phyloP scores from a whole-genome alignment of 53 echinoderm and acorn worm genomes.

The Actinopyga echinites region DNA sequence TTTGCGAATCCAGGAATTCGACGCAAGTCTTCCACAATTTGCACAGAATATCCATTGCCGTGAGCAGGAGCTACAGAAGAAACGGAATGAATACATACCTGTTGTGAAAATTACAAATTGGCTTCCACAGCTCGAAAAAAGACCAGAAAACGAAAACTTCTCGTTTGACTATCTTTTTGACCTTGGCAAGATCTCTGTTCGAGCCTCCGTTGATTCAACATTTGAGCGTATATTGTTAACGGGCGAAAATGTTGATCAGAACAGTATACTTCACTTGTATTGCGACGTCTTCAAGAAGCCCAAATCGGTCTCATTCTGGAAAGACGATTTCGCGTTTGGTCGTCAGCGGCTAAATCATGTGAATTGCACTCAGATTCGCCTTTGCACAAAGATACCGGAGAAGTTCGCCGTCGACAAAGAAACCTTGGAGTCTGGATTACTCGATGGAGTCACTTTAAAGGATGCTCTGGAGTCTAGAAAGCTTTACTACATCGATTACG shows the following conservation, averaged over 20 bases:
- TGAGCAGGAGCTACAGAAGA: conserved; percentile 57
- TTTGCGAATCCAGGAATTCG: conserved; percentile 55
- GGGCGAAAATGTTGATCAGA: neutral
- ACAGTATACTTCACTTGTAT: neutral
- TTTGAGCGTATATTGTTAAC: neutral
- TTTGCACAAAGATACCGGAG: neutral
- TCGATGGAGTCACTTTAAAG: conserved; percentile 58
- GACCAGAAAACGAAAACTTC: conserved; percentile 16
- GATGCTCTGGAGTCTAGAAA: conserved; percentile 54
- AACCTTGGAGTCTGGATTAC: conserved; percentile 39
- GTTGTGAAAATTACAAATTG: conserved; percentile 51
- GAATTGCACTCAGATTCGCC: conserved; percentile 4
- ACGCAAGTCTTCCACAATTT: conserved; percentile 63
- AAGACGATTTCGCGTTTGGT: conserved; percentile 5
- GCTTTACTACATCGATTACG: conserved; percentile 68
- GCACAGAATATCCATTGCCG: conserved; percentile 50
- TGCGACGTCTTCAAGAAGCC: neutral
- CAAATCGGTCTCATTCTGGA: neutral
- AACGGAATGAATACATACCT: conserved; percentile 58
- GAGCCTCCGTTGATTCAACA: neutral
- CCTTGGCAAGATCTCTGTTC: neutral
- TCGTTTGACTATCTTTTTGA: conserved; percentile 16
- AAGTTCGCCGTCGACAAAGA: conserved; percentile 65
- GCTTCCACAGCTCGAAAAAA: conserved; percentile 54
- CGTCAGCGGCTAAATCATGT: conserved; percentile 9